A percentile compares a stretch with the other conserved stretches of the same genome.
Conservation (phyloP, 2,888 invertebrate species). For the Platycheirus albimanus region DNA sequence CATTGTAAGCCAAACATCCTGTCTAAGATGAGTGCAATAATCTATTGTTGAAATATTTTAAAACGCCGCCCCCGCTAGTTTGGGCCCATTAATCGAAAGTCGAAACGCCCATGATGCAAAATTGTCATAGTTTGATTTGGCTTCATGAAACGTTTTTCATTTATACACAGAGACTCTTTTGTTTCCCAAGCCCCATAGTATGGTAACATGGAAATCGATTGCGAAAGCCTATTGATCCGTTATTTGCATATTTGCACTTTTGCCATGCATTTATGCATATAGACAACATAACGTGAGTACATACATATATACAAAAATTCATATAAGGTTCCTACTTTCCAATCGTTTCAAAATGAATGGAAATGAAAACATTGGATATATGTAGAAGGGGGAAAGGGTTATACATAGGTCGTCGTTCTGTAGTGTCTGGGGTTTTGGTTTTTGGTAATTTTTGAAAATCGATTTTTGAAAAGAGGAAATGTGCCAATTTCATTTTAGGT, state of each 20-base stretch:
- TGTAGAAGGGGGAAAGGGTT: too few relatives aligned
- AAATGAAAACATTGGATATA: constrained; percentile 37
- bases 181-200: constrained; percentile 18
- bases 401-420: constrained; percentile 23
- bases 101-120: not conserved
- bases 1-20: too few relatives aligned
- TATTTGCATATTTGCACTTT: constrained; percentile 70
- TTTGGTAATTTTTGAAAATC: constrained; percentile 31
- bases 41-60: not conserved
- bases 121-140: not conserved
- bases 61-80: too few relatives aligned
- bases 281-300: not conserved
- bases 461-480: constrained; percentile 50
- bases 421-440: constrained; percentile 25
- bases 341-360: constrained; percentile 45
- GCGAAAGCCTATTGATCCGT: constrained; percentile 68
- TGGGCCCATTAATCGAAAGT: not conserved
- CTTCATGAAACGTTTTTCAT: constrained; percentile 19
- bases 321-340: constrained; percentile 11
- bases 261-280: constrained; percentile 41
- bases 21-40: too few relatives aligned
- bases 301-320: constrained; percentile 8
- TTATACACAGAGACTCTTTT: constrained; percentile 9
- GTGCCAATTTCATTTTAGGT: constrained; percentile 41
- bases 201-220: constrained; percentile 58